These are phyloP conservation scores for Campylomormyrus tamandua DNA, from an alignment of 2,113 vertebrate species.

Conservation along the genomic window DNA sequence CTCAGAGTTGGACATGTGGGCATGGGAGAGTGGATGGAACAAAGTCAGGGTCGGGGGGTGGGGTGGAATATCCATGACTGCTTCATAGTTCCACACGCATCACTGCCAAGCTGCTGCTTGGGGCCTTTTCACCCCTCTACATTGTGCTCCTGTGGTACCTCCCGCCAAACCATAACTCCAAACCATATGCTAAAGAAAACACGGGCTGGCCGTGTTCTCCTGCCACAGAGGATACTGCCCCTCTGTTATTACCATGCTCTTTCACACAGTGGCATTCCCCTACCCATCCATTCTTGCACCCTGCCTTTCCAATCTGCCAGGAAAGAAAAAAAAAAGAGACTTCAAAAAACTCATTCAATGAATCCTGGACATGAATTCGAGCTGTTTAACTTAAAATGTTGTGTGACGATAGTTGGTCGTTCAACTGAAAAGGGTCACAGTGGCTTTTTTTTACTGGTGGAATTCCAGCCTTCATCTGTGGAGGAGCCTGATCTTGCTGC, in stretches of 20 bases:
- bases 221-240: not conserved
- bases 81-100: not conserved
- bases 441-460: not conserved
- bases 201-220: not conserved
- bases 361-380: not conserved
- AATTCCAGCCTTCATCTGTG: conserved; percentile 3
- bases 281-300: not conserved
- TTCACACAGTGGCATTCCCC: not conserved
- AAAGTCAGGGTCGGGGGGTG: not conserved
- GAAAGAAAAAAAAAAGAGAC: not conserved
- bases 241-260: not conserved
- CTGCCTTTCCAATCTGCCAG: not conserved
- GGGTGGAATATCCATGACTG: not conserved
- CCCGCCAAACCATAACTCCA: not conserved
- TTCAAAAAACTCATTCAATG: not conserved
- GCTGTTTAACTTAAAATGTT: not conserved
- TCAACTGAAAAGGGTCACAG: not conserved
- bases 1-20: not conserved
- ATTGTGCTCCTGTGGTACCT: not conserved
- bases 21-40: not conserved
- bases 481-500: not conserved
- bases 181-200: not conserved
- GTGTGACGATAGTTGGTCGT: conserved; percentile 9
- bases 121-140: not conserved
- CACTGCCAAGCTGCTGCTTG: not conserved